phyloP scores from a whole-genome alignment of 2,888 invertebrate genomes.

The Nesidiocoris tenuis region DNA sequence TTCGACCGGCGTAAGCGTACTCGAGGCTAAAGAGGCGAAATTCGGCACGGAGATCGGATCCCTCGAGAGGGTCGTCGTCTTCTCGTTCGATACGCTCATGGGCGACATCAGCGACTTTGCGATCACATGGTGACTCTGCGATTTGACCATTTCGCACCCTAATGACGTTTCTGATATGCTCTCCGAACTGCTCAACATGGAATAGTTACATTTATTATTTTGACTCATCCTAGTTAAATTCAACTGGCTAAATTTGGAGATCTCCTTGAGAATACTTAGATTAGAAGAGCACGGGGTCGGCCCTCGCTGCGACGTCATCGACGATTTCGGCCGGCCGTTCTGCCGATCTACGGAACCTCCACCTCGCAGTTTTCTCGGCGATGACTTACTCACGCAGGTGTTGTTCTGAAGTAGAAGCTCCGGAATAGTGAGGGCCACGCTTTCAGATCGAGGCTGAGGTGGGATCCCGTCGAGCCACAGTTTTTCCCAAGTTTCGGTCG shows the following conservation, averaged over 20 bases:
- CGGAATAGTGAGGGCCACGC: conserved; percentile 66
- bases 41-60: conserved; percentile 75
- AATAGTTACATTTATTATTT: conserved; percentile 67
- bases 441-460: conserved; percentile 70
- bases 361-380: conserved; percentile 49
- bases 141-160: conserved; percentile 61
- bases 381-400: conserved; percentile 41
- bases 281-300: conserved; percentile 51
- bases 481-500: conserved; percentile 74
- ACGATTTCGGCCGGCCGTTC: conserved; percentile 50
- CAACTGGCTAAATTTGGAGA: conserved; percentile 70
- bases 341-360: conserved; percentile 51
- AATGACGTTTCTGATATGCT: conserved; percentile 62
- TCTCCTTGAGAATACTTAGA: conserved; percentile 62
- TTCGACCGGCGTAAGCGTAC: conserved; percentile 63
- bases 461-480: conserved; percentile 62
- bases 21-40: conserved; percentile 62
- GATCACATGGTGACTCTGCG: conserved; percentile 56
- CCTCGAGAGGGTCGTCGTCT: conserved; percentile 53
- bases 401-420: conserved; percentile 58
- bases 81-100: conserved; percentile 51
- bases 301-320: conserved; percentile 41
- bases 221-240: conserved; percentile 66
- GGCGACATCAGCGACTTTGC: conserved; percentile 55
- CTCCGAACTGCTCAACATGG: conserved; percentile 60